Base-by-base conservation (phyloP, 2,113 vertebrate genomes). In the Spea multiplicata region DNA sequence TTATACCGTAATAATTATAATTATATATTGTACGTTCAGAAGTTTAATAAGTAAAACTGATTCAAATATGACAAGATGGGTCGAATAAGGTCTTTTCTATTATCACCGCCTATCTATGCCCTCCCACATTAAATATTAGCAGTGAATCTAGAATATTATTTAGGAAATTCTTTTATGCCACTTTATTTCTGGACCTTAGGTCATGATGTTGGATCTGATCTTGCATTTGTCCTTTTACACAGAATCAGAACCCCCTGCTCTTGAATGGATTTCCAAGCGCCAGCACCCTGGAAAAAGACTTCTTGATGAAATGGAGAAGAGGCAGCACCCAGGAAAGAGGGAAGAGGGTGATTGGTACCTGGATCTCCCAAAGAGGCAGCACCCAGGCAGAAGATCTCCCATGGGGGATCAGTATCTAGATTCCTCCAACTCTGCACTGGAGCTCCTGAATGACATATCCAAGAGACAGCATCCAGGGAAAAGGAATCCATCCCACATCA, bases 321-420 rank as follows among this genome's bases (percentile, higher is more conserved):
- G 91, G 48, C 95, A 95, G 82, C 95, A 96, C 70, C 96, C 95
- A 5, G 95, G 95, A 5, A 93, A 92, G 84, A 90, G 94, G 81
- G 87, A 88, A n/a, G 90, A 89, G 66, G 88, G 89, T 10, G 90
- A 91, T 64, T 75, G 84, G 73, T 66, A 52, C 16, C 83, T 84
- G 78, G 90, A 85, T 44, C 85, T 73, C 76, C 80, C 82, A 66
- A 92, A 91, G 71, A 86, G 87, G 82, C 90, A 92, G 80, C 90
- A 93, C 64, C 91, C 90, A 55, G 94, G 94, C 0, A 94, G 93
- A 64, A 89, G 93, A 81, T 91, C 94, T 44, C 81, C 87, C 70
- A 12, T 80, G 2, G 68, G 68, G 7, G 88, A 89, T 44, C 85
- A 83, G 74, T 70, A 88, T 44, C 82, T 84, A 13, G 91, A 90